These are phyloP conservation scores for Lithosia quadra DNA, from an alignment of 2,888 invertebrate species.

Conservation along the genomic window DNA sequence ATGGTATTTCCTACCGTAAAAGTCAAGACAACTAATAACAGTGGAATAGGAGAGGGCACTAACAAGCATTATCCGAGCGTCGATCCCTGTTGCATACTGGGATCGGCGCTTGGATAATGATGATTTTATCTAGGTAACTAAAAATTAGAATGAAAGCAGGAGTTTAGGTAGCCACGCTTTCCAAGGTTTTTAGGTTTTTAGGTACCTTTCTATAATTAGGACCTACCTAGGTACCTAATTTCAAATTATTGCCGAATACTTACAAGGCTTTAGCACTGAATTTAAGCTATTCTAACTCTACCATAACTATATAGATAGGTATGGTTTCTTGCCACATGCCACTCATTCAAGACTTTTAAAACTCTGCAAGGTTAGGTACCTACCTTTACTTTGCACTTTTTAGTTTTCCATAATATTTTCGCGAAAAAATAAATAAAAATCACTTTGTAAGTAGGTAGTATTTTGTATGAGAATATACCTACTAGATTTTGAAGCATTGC, in stretches of 20 bases:
- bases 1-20: too few relatives aligned
- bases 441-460: neutral
- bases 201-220: too few relatives aligned
- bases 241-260: too few relatives aligned
- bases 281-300: neutral
- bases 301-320: neutral
- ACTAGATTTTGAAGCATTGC: too few relatives aligned
- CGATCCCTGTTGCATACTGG: too few relatives aligned
- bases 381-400: neutral
- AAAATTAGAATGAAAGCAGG: too few relatives aligned
- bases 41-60: too few relatives aligned
- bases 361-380: neutral
- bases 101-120: neutral
- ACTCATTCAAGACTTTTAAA: neutral
- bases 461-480: neutral
- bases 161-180: too few relatives aligned
- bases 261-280: neutral
- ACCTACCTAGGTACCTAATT: neutral
- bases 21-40: too few relatives aligned
- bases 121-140: neutral
- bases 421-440: neutral
- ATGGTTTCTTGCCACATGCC: too few relatives aligned
- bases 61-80: too few relatives aligned
- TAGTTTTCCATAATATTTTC: neutral
- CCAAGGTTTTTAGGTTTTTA: too few relatives aligned